Conservation (phyloP, 2,888 invertebrate genomes). For the Monochamus alternatus region DNA sequence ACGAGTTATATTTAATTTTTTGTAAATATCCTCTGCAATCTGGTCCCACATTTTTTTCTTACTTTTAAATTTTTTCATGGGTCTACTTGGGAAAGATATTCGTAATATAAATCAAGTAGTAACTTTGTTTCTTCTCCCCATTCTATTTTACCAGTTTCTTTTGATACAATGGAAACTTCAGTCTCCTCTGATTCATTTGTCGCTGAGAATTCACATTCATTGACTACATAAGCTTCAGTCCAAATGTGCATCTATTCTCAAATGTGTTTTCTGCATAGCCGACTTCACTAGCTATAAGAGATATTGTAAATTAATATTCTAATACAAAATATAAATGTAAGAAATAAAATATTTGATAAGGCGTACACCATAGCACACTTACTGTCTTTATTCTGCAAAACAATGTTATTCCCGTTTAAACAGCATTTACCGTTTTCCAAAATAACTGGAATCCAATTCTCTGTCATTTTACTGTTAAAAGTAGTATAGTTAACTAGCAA, state of each 20-base stretch:
- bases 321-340: neutral
- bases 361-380: neutral
- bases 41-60: conserved; percentile 24
- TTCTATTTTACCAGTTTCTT: neutral
- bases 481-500: too few species aligned
- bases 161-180: neutral
- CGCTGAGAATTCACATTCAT: neutral
- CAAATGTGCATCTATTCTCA: neutral
- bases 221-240: neutral
- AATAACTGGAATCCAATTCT: neutral
- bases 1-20: neutral
- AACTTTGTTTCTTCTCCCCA: neutral
- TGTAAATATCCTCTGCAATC: neutral
- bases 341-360: neutral
- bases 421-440: neutral
- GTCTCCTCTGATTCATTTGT: neutral
- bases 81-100: conserved; percentile 5
- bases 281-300: neutral
- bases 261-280: neutral
- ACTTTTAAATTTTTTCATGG: conserved; percentile 15
- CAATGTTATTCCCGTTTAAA: neutral
- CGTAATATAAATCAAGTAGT: neutral
- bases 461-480: neutral
- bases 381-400: neutral
- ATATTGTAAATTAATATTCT: too few species aligned